A percentile compares a stretch with the other conserved stretches of the same genome.
Evolutionary conservation across 2,888 invertebrate species (phyloP).

Genomic region (Heliconius ismenius): DNA sequence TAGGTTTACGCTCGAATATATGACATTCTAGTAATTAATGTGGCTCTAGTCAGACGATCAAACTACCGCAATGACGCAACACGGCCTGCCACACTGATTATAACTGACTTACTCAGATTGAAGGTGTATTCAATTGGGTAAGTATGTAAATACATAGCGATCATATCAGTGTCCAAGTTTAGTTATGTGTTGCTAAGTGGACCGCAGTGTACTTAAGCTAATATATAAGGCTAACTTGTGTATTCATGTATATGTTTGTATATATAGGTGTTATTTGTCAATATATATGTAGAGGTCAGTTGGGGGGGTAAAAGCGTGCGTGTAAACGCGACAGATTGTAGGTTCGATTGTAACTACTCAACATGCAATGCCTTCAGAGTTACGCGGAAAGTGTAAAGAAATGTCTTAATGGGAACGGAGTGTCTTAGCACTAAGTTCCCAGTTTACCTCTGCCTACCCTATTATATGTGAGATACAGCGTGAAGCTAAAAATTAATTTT

Average conservation of each 20-base stretch:
- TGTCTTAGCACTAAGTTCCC: too few relatives aligned
- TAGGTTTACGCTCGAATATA: constrained; percentile 17
- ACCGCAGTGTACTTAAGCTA: not conserved
- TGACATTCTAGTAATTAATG: constrained; percentile 40
- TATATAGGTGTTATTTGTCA: not conserved
- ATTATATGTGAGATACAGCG: too few relatives aligned
- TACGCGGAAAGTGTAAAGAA: too few relatives aligned
- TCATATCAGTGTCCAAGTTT: not conserved
- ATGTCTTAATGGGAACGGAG: too few relatives aligned
- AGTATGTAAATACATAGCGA: not conserved
- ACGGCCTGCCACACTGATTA: constrained; percentile 32
- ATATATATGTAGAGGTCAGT: not conserved
- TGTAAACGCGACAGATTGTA: too few relatives aligned
- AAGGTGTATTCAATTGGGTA: constrained; percentile 18
- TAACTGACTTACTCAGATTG: constrained; percentile 30
- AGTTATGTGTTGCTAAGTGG: not conserved
- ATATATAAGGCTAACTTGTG: not conserved
- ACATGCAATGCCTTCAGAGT: too few relatives aligned
- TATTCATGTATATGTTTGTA: not conserved
- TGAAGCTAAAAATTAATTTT: too few relatives aligned
- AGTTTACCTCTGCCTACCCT: too few relatives aligned
- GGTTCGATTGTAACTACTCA: too few relatives aligned
- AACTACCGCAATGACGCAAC: constrained; percentile 41
- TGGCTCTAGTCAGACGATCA: constrained; percentile 34
- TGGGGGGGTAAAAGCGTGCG: too few relatives aligned